phyloP scores from a whole-genome alignment of 2,113 vertebrate species.

The Fregata magnificens region DNA sequence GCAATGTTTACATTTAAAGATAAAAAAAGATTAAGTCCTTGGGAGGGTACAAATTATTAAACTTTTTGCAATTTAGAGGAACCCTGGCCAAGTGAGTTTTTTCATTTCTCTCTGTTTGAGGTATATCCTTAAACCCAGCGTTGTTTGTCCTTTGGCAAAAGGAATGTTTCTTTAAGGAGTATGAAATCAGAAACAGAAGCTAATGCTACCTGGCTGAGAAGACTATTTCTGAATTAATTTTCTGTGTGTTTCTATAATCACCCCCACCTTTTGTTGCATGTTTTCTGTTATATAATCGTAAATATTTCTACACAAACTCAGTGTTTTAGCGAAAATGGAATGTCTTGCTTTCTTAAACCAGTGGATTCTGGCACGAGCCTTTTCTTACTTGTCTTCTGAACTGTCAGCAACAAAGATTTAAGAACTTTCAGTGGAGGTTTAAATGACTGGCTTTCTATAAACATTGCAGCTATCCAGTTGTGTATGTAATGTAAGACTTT shows the following conservation, averaged over 20 bases:
- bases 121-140: neutral
- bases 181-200: neutral
- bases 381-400: slow-evolving; percentile 4
- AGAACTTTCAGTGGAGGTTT: neutral
- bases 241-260: neutral
- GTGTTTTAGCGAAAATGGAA: neutral
- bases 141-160: neutral
- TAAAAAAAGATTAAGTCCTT: neutral
- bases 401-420: slow-evolving; percentile 41
- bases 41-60: neutral
- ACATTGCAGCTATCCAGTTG: neutral
- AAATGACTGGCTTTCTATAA: slow-evolving; percentile 9
- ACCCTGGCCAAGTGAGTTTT: neutral
- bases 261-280: neutral
- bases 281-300: neutral
- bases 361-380: neutral
- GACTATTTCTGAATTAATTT: neutral
- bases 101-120: neutral
- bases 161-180: neutral
- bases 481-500: neutral
- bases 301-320: neutral
- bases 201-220: neutral
- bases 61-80: neutral
- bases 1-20: neutral
- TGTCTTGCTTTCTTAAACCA: neutral